phyloP scores from a whole-genome alignment of 1,140 invertebrate species.

The Babylonia areolata region DNA sequence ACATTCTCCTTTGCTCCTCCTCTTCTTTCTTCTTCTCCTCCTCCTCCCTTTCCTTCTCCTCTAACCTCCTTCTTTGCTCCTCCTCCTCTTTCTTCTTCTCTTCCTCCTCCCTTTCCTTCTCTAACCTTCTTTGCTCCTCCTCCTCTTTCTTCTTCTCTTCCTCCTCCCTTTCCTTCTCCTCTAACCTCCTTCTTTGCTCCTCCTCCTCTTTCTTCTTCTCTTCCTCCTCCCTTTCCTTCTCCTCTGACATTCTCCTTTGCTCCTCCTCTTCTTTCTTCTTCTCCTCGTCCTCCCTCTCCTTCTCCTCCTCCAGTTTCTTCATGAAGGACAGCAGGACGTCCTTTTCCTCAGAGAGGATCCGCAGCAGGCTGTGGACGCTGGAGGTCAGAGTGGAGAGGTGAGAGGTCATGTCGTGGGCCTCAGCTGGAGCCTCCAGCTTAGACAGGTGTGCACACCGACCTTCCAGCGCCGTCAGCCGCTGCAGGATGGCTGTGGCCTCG shows the following conservation, averaged over 20 bases:
- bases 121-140: background rate
- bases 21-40: background rate
- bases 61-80: background rate
- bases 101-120: background rate
- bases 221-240: background rate
- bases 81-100: background rate
- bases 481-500: slow-evolving; percentile 79
- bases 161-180: background rate
- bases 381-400: slow-evolving; percentile 78
- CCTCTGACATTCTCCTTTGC: background rate
- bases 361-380: slow-evolving; percentile 74
- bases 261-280: background rate
- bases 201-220: background rate
- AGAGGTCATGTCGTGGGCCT: slow-evolving; percentile 77
- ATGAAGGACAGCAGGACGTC: slow-evolving; percentile 72
- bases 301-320: background rate
- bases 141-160: background rate
- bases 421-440: slow-evolving; percentile 70
- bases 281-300: background rate
- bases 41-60: background rate
- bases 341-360: slow-evolving; percentile 63
- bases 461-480: slow-evolving; percentile 79
- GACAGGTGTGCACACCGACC: slow-evolving; percentile 78
- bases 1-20: background rate
- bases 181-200: background rate